Conservation (phyloP, 1,140 invertebrate species). For the Protaetia brevitarsis region DNA sequence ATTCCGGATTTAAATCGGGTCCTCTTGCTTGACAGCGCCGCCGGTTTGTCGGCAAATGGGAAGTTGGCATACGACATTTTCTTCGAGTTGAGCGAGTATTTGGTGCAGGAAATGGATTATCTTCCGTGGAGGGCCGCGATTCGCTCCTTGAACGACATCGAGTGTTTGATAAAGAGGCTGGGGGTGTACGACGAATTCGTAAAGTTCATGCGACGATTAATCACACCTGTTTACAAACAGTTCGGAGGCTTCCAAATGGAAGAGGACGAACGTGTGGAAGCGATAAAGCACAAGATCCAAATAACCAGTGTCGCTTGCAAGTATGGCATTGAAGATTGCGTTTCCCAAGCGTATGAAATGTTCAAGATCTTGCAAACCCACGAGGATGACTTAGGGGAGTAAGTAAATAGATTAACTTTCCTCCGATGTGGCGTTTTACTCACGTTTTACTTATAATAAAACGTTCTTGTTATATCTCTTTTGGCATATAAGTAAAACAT, state of each 20-base stretch:
- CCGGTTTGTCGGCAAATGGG: slow-evolving; percentile 69
- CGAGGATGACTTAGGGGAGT: too few relatives aligned
- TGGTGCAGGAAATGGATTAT: slow-evolving; percentile 63
- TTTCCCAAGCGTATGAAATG: slow-evolving; percentile 56
- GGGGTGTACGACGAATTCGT: slow-evolving; percentile 56
- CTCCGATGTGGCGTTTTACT: too few relatives aligned
- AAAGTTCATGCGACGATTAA: slow-evolving; percentile 58
- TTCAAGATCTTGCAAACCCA: slow-evolving; percentile 62
- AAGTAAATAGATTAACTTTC: too few relatives aligned
- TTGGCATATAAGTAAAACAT: too few relatives aligned
- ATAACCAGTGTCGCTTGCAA: slow-evolving; percentile 60
- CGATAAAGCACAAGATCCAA: slow-evolving; percentile 55
- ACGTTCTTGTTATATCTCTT: too few relatives aligned
- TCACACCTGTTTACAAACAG: slow-evolving; percentile 56
- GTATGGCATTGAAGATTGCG: slow-evolving; percentile 59
- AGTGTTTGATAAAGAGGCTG: slow-evolving; percentile 52
- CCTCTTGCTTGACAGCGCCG: slow-evolving; percentile 76
- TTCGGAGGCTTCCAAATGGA: slow-evolving; percentile 51
- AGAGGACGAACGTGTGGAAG: slow-evolving; percentile 48
- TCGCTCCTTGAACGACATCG: slow-evolving; percentile 55
- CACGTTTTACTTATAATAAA: too few relatives aligned
- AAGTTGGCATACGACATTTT: slow-evolving; percentile 64
- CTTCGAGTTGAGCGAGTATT: slow-evolving; percentile 61
- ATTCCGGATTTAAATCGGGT: slow-evolving; percentile 72
- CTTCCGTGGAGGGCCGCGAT: slow-evolving; percentile 66